Evolutionary conservation across 2,797 vertebrate genomes (phyloP).

Genomic region (Pantherophis vulpinus): DNA sequence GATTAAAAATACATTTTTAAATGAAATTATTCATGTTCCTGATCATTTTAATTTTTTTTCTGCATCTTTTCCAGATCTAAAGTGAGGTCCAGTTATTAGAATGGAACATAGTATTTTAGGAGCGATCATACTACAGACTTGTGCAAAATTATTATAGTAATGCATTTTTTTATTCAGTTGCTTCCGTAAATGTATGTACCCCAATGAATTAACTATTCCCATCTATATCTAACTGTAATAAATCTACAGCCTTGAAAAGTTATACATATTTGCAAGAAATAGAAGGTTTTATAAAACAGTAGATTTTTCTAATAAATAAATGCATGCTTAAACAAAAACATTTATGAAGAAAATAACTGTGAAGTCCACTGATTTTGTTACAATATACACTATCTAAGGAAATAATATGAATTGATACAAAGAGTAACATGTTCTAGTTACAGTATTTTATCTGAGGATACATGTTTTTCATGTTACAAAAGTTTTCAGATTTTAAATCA

Average conservation of each 20-base stretch:
- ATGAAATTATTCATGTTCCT: background rate
- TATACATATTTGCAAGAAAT: background rate
- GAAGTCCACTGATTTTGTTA: slow-evolving; percentile 38
- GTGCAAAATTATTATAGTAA: background rate
- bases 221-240: background rate
- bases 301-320: background rate
- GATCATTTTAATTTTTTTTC: background rate
- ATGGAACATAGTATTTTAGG: background rate
- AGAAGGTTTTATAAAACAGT: background rate
- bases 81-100: background rate
- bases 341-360: slow-evolving; percentile 51
- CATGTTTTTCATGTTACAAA: slow-evolving; percentile 35
- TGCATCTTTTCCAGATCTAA: background rate
- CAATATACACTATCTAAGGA: slow-evolving; percentile 59
- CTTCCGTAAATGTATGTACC: background rate
- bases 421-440: slow-evolving; percentile 18
- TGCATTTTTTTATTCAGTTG: background rate
- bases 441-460: slow-evolving; percentile 32
- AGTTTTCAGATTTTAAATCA: slow-evolving; percentile 52
- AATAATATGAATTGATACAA: slow-evolving; percentile 45
- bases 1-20: background rate
- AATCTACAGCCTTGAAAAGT: slow-evolving; percentile 14
- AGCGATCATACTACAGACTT: background rate
- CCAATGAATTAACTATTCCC: slow-evolving; percentile 5
- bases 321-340: background rate